Base-by-base conservation (phyloP, 1,140 invertebrate species). In the Pomacea maculata region DNA sequence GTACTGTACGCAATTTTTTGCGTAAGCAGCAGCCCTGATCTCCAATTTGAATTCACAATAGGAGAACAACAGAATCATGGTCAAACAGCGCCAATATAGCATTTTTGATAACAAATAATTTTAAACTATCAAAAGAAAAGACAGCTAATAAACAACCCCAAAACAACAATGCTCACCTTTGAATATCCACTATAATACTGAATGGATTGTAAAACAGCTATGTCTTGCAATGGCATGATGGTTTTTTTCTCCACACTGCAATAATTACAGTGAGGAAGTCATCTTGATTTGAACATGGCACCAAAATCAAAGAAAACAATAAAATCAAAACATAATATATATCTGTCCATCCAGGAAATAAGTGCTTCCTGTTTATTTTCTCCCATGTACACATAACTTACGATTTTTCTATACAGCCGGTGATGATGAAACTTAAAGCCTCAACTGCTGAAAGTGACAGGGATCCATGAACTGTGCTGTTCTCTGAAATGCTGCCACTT, bases 341-440 rank as follows among this genome's bases (percentile, higher is more conserved):
- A 14, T 61, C 15, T 61, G 57, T 11, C 34, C 34, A 45, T 45
- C 34, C 34, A 45, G 15, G 9, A 61, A 61, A 61, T 61, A 61
- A 61, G 34, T 45, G 34, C 6, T 61, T 9, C 57, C 8, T 61
- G 11, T 61, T 61, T 61, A 11, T 61, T 54, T 73, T 54, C 45
- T 54, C 54, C n/a, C 45, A 73, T 21, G 21, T 29, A 73, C 25
- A 73, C 71, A 73, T 29, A 17, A 70, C 77, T 78, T 25, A 78
- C 77, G 84, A 88, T 78, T 86, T 88, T 74, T 91, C 89, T 29
- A 87, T 75, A 25, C 88, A 87, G 11, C 90, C 91, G 55, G 86
- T 87, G 45, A 92, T 80, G 68, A 92, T 75, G 75, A 91, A 90
- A 52, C 87, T 85, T 1, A 92, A 82, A 45, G 90, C 89, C 74